Base-by-base conservation (phyloP, 1,140 invertebrate genomes). In the Pseudoatta argentina region DNA sequence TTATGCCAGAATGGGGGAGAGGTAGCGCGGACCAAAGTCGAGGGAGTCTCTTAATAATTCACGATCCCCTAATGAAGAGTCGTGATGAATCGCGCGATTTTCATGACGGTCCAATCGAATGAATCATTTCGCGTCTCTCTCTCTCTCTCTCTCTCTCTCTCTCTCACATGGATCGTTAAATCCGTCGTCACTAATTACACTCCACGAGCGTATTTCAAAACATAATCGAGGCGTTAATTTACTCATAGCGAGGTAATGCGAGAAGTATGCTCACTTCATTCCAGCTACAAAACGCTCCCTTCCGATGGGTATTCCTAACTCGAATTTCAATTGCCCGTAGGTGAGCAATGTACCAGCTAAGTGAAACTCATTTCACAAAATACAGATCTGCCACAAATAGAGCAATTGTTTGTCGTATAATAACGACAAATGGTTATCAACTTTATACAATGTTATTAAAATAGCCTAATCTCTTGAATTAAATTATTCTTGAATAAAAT, bases 11-110 rank as follows among this genome's bases (percentile, higher is more conserved):
- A 64, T 10, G 3, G 30, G 34, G n/a, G 14, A 14, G 2, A 10
- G 53, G 14, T 30, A 18, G 66, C 77, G 66, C 30, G 78, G 12
- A 55, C 69, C 57, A 24, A 75, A 83, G 69, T 75, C 48, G 79
- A 83, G 55, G 30, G 79, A 51, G 55, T 61, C 79, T 48, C 39
- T 83, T 83, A 83, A 83, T 83, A 61, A 75, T 83, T 72, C 55
- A 51, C 69, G 69, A 73, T 48, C 63, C 69, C n/a, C 57, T 83
- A 83, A 83, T 59, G 55, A 73, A 83, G 30, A 75, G 78, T 71
- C 78, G 64, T 21, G 53, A 83, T 63, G 79, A 83, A 82, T 24
- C 39, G 14, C 24, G 55, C 67, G 55, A 24, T 63, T 24, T 24
- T 83, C 69, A 61, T 75, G 21, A 55, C 53, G 79, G 39, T 51